Conservation (phyloP, 1,140 invertebrate species). For the Oryzaephilus surinamensis region DNA sequence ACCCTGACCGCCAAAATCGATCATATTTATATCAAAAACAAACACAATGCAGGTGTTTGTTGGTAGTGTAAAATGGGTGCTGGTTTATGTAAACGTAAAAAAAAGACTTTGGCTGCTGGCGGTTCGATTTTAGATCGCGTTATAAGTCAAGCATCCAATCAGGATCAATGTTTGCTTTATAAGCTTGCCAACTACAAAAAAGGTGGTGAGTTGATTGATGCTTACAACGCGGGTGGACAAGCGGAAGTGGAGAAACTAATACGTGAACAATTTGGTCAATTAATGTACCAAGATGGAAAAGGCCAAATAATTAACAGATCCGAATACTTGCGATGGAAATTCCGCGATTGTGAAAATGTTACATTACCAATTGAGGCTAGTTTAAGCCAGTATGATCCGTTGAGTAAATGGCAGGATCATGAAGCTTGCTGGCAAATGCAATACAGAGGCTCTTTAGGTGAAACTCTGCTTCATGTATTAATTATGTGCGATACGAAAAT, state of each 20-base stretch:
- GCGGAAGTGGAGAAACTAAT: slow-evolving; percentile 77
- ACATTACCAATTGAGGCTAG: slow-evolving; percentile 73
- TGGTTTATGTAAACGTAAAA: slow-evolving; percentile 37
- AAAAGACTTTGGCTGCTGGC: slow-evolving; percentile 36
- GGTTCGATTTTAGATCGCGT: slow-evolving; percentile 76
- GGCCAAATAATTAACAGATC: slow-evolving; percentile 78
- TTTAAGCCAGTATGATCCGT: slow-evolving; percentile 66
- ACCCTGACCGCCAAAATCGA: slow-evolving; percentile 12
- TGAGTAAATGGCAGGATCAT: slow-evolving; percentile 79
- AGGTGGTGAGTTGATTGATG: slow-evolving; percentile 73
- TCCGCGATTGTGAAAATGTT: slow-evolving; percentile 73
- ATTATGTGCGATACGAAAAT: slow-evolving; percentile 89
- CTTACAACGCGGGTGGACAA: slow-evolving; percentile 72
- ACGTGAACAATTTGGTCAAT: slow-evolving; percentile 73
- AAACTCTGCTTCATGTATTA: slow-evolving; percentile 87
- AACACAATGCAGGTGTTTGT: no score
- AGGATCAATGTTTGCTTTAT: slow-evolving; percentile 78
- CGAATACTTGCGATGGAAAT: slow-evolving; percentile 89
- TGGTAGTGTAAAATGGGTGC: slow-evolving; percentile 30
- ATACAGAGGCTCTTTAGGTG: slow-evolving; percentile 86
- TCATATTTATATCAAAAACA: slow-evolving; percentile 1
- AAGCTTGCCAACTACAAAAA: slow-evolving; percentile 83
- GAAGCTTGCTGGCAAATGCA: slow-evolving; percentile 96
- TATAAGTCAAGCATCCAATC: slow-evolving; percentile 71
- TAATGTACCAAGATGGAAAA: slow-evolving; percentile 84